These are phyloP conservation scores for Coecobrya sp. DNA, from an alignment of 2,888 invertebrate genomes.

Conservation along the genomic window DNA sequence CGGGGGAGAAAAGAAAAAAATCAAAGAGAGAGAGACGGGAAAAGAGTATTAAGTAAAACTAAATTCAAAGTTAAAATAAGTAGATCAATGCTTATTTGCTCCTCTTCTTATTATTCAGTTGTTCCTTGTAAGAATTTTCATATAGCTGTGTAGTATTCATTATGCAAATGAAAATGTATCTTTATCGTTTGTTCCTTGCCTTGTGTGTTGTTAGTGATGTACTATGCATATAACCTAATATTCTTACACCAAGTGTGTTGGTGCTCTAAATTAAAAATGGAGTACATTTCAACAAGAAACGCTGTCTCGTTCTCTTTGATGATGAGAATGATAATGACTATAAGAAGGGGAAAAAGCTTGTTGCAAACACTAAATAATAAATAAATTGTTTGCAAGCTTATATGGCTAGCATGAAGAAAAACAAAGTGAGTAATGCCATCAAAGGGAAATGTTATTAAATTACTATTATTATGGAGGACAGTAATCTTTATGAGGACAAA, in stretches of 20 bases:
- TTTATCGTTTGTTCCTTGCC: neutral
- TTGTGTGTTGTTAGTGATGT: neutral
- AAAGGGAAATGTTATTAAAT: neutral
- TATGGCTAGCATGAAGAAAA: neutral
- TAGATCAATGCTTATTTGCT: constrained; percentile 48
- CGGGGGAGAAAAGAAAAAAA: neutral
- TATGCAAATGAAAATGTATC: constrained; percentile 51
- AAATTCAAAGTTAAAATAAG: constrained; percentile 58
- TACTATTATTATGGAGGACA: neutral
- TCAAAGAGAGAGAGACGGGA: neutral
- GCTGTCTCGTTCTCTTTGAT: neutral
- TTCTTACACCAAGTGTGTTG: neutral
- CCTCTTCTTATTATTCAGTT: constrained; percentile 14
- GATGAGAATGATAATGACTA: neutral
- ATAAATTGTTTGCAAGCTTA: neutral
- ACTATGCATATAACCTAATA: neutral
- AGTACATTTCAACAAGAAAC: neutral
- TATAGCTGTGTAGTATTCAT: constrained; percentile 18
- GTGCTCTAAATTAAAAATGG: neutral
- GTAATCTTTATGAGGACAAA: neutral
- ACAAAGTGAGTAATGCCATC: neutral
- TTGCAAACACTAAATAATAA: neutral
- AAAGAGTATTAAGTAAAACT: constrained; percentile 54
- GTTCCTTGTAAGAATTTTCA: neutral
- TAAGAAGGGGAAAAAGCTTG: neutral